Conservation (phyloP, 2,888 invertebrate genomes). For the Ptilodon capucinus region DNA sequence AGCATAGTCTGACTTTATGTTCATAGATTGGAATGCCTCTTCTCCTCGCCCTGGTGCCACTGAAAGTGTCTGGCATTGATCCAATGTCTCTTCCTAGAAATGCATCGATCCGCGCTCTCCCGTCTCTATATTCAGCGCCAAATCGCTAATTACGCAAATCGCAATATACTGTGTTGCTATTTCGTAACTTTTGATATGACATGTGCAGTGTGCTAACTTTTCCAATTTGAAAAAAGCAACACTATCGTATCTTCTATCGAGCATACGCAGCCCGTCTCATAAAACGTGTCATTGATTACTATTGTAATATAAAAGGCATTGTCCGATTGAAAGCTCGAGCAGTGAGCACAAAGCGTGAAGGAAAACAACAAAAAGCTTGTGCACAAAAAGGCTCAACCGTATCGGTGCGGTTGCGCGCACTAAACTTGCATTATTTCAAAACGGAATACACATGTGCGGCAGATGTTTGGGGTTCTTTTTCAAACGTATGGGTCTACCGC, state of each 20-base stretch:
- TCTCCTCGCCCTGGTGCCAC: slow-evolving; percentile 42
- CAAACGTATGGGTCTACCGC: slow-evolving; percentile 64
- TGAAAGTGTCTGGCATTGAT: slow-evolving; percentile 62
- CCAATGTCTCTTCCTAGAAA: slow-evolving; percentile 70
- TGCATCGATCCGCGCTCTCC: slow-evolving; percentile 55
- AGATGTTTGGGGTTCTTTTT: slow-evolving; percentile 79
- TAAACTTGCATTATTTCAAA: slow-evolving; percentile 75
- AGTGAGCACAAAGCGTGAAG: slow-evolving; percentile 74
- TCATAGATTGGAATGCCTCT: slow-evolving; percentile 49
- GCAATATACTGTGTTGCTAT: slow-evolving; percentile 38
- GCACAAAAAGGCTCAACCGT: slow-evolving; percentile 64
- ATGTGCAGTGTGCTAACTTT: slow-evolving; percentile 19
- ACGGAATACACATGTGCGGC: slow-evolving; percentile 75
- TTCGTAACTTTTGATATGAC: slow-evolving; percentile 37
- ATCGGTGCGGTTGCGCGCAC: slow-evolving; percentile 68
- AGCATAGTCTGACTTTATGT: slow-evolving; percentile 40
- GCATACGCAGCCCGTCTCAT: slow-evolving; percentile 35
- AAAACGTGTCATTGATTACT: slow-evolving; percentile 66
- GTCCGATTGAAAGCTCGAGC: slow-evolving; percentile 71
- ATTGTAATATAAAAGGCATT: slow-evolving; percentile 65
- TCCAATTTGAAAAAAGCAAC: slow-evolving; percentile 29
- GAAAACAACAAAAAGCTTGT: slow-evolving; percentile 73
- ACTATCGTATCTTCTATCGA: slow-evolving; percentile 15
- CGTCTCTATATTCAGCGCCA: slow-evolving; percentile 42
- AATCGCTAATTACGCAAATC: slow-evolving; percentile 55